phyloP scores from a whole-genome alignment of 2,113 vertebrate genomes.

The Phylloscopus whistleri region DNA sequence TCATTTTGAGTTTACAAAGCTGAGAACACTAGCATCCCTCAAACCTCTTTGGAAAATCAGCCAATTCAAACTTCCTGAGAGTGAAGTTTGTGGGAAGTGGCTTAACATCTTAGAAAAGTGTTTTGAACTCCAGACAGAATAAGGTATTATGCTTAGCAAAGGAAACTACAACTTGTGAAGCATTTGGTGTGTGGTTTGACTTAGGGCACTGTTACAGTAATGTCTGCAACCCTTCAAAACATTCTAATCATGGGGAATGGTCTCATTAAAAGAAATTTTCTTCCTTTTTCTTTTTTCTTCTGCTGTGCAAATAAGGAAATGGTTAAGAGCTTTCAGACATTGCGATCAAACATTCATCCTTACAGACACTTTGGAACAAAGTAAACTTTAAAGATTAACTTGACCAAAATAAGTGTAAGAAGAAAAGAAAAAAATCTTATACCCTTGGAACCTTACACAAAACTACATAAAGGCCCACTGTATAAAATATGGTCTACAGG shows the following conservation, averaged over 20 bases:
- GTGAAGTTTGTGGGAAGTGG: conserved; percentile 35
- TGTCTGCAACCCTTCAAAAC: not conserved
- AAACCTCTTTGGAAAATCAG: conserved; percentile 29
- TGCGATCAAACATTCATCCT: conserved; percentile 5
- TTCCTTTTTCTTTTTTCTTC: not conserved
- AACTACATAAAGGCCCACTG: conserved; percentile 16
- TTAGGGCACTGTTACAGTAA: not conserved
- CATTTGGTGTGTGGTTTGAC: not conserved
- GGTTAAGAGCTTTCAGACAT: not conserved
- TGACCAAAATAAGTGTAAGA: not conserved
- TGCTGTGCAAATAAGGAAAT: not conserved
- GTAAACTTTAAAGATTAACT: conserved; percentile 53
- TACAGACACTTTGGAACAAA: conserved; percentile 42
- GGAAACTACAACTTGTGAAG: conserved; percentile 35
- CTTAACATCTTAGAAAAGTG: conserved; percentile 26
- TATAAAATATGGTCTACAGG: conserved; percentile 42
- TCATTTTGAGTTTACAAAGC: conserved; percentile 57
- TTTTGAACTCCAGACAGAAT: conserved; percentile 40
- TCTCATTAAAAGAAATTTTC: not conserved
- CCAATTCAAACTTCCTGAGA: conserved; percentile 64
- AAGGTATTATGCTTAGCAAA: conserved; percentile 16
- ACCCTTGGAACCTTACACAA: not conserved
- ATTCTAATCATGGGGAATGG: not conserved
- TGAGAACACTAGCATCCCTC: conserved; percentile 54
- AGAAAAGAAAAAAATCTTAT: not conserved